phyloP scores from a whole-genome alignment of 2,797 vertebrate species.

The Hoplostethus atlanticus region DNA sequence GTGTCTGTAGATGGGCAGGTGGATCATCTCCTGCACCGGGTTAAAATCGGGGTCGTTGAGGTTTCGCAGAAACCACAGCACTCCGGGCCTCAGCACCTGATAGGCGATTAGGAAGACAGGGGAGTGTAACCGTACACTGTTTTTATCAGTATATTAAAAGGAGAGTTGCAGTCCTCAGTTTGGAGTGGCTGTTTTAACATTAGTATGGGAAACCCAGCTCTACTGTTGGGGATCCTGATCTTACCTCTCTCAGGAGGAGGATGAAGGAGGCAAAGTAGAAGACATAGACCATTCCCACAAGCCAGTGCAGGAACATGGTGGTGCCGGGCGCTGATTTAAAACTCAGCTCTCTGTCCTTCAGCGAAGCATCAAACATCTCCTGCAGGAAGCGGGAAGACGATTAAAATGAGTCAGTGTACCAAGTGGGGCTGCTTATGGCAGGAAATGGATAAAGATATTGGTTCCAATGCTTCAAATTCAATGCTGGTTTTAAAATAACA shows the following conservation, averaged over 20 bases:
- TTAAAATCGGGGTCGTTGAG: slow-evolving; percentile 99
- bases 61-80: slow-evolving; percentile 99
- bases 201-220: too few relatives aligned
- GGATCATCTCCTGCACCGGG: slow-evolving; percentile 99
- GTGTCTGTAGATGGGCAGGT: slow-evolving; percentile 98
- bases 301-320: slow-evolving; percentile 99
- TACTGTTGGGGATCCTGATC: background rate
- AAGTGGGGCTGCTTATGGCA: too few relatives aligned
- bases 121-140: background rate
- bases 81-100: slow-evolving; percentile 96
- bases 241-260: slow-evolving; percentile 95
- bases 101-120: background rate
- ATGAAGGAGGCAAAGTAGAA: slow-evolving; percentile 99
- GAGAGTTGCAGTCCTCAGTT: too few relatives aligned
- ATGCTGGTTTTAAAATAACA: background rate
- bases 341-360: slow-evolving; percentile 97
- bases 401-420: background rate
- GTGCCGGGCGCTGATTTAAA: slow-evolving; percentile 98
- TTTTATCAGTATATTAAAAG: too few relatives aligned
- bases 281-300: slow-evolving; percentile 99
- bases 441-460: too few relatives aligned
- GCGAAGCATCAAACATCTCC: slow-evolving; percentile 99
- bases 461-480: background rate
- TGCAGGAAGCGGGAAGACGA: slow-evolving; percentile 64
- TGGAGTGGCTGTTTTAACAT: too few relatives aligned